phyloP scores from a whole-genome alignment of 2,113 vertebrate genomes.

The Brachypteracias leptosomus region DNA sequence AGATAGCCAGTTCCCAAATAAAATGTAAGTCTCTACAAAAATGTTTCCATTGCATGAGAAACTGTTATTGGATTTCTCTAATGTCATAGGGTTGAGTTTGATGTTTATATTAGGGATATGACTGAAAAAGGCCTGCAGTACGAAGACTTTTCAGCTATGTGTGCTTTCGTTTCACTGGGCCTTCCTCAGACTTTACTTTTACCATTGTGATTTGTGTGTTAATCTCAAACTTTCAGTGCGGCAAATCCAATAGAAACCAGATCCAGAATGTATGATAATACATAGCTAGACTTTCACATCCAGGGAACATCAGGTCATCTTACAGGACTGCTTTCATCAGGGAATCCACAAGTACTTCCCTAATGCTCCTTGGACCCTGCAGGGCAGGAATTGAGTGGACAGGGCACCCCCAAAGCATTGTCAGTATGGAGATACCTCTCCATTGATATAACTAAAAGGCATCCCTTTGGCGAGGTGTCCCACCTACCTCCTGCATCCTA shows the following conservation, averaged over 20 bases:
- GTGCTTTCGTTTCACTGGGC: not conserved
- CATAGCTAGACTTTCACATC: fast-evolving
- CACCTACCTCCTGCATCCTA: not conserved
- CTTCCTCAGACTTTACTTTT: not conserved
- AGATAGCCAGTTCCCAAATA: constrained; percentile 39
- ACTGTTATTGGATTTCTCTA: not conserved
- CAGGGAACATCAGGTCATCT: not conserved
- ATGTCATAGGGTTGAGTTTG: not conserved
- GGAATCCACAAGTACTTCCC: not conserved
- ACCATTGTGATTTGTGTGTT: not conserved
- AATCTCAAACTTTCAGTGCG: not conserved
- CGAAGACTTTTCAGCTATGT: not conserved
- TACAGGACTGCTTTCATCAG: not conserved
- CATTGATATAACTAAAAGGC: not conserved
- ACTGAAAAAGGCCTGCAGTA: not conserved
- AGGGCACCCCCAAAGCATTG: not conserved
- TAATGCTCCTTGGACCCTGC: not conserved
- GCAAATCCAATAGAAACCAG: not conserved
- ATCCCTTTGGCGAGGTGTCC: not conserved
- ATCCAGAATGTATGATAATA: fast-evolving
- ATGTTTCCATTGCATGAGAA: constrained; percentile 31
- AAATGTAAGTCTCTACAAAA: constrained; percentile 22
- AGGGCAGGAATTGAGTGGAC: not conserved
- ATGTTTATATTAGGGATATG: not conserved
- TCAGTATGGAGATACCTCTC: not conserved